Evolutionary conservation across 37 sponge, comb jelly and placozoan species (phyloP), one percentile per base, ranked within the genome.

Genomic region (Hexactinellida sp.): DNA sequence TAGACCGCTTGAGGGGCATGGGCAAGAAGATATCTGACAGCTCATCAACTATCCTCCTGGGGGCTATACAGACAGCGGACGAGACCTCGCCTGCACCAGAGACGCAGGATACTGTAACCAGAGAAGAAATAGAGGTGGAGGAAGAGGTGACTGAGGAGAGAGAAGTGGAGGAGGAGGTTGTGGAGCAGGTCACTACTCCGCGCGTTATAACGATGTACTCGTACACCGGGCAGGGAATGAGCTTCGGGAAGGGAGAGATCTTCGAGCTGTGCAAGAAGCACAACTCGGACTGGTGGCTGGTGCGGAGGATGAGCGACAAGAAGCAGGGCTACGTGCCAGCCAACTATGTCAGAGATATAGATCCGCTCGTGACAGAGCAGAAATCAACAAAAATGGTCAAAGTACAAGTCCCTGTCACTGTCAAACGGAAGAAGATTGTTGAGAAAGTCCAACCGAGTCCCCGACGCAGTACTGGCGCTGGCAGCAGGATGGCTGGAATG

Each of bases 211-310:
- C 94, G 0, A 37, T 88, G 82, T 95, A 89, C 63, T 37, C 84
- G 21, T 93, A 93, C 88, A 55, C 90, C 37, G 96, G 96, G 55
- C 92, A 95, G 84, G 96, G 92, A 9, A 85, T 95, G 90, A 88
- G 90, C 32, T 86, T 91, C 83, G 89, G 84, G 84, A 95, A 93
- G 63, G 94, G 96, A 92, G 96, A 93, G 87, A 91, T 89, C 0
- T 93, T 95, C 82, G 54, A 89, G 25, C 86, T 95, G 13, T 82
- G 88, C 36, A 87, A 88, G 19, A 95, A 95, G 84, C 38, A 90
- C 0, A 95, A 95, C 84, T 88, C 88, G 52, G 96, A 95, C 38
- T 95, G 96, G 96, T 95, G 96, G 96, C 54, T 86, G 54, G 96
- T 95, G 30, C 90, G 85, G 93, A 91, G 54, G 83, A 83, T 88